Percentiles rank a stretch among this genome's conserved stretches.
phyloP scores from a whole-genome alignment of 2,888 invertebrate genomes.

The Neria commutata region DNA sequence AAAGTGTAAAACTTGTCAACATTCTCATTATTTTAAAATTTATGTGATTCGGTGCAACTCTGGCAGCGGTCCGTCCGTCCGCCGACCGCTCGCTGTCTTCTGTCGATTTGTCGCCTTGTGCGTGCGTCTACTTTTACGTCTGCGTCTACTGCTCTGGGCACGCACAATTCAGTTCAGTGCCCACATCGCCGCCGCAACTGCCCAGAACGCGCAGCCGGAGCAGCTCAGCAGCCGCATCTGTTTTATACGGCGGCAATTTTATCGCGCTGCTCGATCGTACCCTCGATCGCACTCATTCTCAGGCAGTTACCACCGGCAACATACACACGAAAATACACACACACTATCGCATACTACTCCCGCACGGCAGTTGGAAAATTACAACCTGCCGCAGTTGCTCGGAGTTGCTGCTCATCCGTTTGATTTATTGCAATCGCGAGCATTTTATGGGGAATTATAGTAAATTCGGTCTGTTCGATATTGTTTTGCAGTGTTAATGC shows the following conservation, averaged over 20 bases:
- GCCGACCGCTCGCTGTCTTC: slow-evolving; percentile 1
- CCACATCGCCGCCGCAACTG: not conserved
- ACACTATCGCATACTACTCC: not conserved
- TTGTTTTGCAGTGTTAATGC: no score
- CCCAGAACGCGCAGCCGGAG: not conserved
- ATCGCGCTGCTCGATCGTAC: not conserved
- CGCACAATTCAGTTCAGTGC: not conserved
- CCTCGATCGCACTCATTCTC: no score
- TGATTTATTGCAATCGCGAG: slow-evolving; percentile 20
- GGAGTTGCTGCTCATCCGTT: slow-evolving; percentile 3
- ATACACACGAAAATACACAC: no score
- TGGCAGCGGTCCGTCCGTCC: slow-evolving; percentile 21
- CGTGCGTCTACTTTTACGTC: not conserved
- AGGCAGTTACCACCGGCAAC: not conserved
- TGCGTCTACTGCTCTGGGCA: no score
- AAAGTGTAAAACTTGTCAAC: slow-evolving; percentile 36
- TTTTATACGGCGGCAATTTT: not conserved
- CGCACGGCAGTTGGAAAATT: slow-evolving; percentile 14
- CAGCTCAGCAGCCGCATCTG: not conserved
- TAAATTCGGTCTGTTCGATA: not conserved
- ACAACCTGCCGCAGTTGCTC: slow-evolving; percentile 32
- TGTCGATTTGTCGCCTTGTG: not conserved
- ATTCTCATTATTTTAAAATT: slow-evolving; percentile 36
- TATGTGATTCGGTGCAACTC: slow-evolving; percentile 29
- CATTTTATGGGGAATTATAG: not conserved